Percentiles rank a stretch among this genome's conserved stretches.
These are phyloP conservation scores for Pempheris klunzingeri DNA, from an alignment of 2,797 vertebrate species.

Conservation along the genomic window DNA sequence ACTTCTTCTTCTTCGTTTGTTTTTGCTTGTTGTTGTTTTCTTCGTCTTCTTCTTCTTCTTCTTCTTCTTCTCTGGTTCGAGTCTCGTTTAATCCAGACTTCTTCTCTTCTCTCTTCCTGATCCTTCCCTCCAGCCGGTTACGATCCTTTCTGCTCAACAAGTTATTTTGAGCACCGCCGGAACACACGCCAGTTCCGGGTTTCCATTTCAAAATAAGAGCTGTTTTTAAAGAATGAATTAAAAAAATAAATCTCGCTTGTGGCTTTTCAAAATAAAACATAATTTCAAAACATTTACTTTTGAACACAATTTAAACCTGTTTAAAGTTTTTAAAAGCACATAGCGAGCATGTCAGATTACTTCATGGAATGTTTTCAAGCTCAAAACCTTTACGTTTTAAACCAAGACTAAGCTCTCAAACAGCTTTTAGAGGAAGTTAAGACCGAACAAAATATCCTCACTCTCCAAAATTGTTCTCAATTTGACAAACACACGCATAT, in stretches of 20 bases:
- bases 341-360: too few species aligned
- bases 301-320: too few species aligned
- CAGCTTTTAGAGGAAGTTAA: too few species aligned
- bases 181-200: neutral
- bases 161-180: neutral
- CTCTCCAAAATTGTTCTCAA: neutral
- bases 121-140: neutral
- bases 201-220: constrained; percentile 36
- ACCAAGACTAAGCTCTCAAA: too few species aligned
- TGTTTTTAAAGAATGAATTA: neutral
- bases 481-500: neutral
- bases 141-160: neutral
- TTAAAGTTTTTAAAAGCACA: too few species aligned
- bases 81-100: neutral
- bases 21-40: neutral
- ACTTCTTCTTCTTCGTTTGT: neutral
- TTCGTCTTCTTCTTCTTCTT: neutral
- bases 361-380: too few species aligned
- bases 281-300: too few species aligned
- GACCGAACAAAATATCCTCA: too few species aligned
- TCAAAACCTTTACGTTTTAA: too few species aligned
- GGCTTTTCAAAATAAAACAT: constrained; percentile 1
- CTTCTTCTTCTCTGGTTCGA: neutral
- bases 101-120: neutral
- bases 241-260: too few species aligned